Percentiles rank a stretch among this genome's conserved stretches.
These are phyloP conservation scores for Aleadryas rufinucha DNA, from an alignment of 2,113 vertebrate genomes.

Conservation along the genomic window DNA sequence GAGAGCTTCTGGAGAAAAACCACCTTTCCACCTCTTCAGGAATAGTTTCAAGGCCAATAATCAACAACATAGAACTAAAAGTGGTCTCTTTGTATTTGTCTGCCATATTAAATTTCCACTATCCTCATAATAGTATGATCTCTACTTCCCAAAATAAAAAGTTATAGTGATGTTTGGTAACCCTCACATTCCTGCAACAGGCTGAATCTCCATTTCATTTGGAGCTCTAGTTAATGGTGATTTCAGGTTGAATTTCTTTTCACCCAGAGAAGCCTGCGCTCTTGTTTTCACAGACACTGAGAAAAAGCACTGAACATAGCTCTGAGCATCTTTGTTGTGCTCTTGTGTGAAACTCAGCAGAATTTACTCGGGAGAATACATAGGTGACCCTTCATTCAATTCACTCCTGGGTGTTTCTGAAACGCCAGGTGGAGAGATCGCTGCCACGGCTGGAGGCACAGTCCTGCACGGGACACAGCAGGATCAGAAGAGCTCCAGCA, in stretches of 20 bases:
- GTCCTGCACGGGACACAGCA: accelerated
- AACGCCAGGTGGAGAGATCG: accelerated
- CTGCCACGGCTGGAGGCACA: neutral
- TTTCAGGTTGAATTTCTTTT: neutral
- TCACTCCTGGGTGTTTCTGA: neutral
- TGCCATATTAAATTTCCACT: neutral
- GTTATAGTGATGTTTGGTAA: neutral
- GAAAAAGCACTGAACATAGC: neutral
- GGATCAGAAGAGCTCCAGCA: neutral
- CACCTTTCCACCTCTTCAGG: neutral
- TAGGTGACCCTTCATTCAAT: neutral
- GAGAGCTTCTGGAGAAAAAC: neutral
- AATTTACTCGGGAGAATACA: neutral
- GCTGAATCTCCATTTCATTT: neutral
- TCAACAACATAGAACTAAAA: neutral
- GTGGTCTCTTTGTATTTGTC: neutral
- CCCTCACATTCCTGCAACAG: neutral
- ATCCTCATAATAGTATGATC: neutral
- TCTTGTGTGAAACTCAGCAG: neutral
- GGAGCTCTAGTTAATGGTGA: neutral
- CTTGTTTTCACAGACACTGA: neutral
- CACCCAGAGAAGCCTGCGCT: neutral
- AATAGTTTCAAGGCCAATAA: neutral
- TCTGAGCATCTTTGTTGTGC: neutral
- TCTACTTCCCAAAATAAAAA: neutral